Conservation (phyloP, 2,113 vertebrate genomes). For the Cercopithecus mona region DNA sequence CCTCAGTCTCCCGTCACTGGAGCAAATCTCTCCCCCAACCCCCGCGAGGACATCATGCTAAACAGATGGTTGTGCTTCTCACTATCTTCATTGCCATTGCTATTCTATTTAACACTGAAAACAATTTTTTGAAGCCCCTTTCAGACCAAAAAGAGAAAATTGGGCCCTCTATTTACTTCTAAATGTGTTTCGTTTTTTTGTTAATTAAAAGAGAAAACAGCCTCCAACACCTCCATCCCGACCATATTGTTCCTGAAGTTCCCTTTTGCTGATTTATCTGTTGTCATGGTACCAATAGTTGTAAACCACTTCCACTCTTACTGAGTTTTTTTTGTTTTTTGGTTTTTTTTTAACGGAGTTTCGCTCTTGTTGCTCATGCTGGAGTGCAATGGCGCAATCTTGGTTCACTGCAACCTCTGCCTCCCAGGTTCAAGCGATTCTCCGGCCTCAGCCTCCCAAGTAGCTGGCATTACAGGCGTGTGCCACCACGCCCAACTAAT, state of each 20-base stretch:
- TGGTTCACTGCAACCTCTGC: too few relatives aligned
- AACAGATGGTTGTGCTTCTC: background rate
- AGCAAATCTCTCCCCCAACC: too few relatives aligned
- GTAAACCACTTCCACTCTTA: background rate
- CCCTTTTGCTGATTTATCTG: background rate
- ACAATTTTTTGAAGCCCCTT: background rate
- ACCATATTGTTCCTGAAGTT: background rate
- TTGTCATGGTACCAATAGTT: background rate
- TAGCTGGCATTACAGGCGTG: too few relatives aligned
- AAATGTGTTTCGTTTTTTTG: background rate
- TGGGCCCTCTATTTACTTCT: background rate
- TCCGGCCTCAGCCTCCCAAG: too few relatives aligned
- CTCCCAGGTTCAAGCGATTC: too few relatives aligned
- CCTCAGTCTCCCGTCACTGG: rapidly evolving
- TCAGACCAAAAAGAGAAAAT: background rate
- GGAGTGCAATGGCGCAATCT: too few relatives aligned
- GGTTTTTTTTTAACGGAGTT: too few relatives aligned
- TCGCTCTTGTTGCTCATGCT: too few relatives aligned
- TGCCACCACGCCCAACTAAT: too few relatives aligned
- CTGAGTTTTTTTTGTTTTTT: background rate
- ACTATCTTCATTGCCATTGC: background rate
- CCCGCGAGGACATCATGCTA: rapidly evolving
- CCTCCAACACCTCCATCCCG: too few relatives aligned
- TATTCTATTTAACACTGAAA: background rate
- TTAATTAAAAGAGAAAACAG: background rate